phyloP scores from a whole-genome alignment of 2,797 vertebrate species.

The Bovichtus diacanthus region DNA sequence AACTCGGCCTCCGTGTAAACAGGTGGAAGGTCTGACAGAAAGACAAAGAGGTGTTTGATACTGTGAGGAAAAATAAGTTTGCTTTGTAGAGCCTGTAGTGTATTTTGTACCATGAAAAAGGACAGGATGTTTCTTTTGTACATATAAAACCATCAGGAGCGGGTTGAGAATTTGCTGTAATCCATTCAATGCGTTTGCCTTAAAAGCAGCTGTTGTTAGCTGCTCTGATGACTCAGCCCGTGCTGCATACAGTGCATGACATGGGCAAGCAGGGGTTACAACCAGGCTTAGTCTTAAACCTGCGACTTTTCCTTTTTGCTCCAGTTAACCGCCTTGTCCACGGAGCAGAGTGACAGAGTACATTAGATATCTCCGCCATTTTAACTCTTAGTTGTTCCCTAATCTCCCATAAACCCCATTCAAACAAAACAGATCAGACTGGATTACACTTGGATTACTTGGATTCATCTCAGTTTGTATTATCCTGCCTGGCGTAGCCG shows the following conservation, averaged over 20 bases:
- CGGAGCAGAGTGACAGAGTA: slow-evolving; percentile 16
- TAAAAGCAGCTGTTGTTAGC: slow-evolving; percentile 17
- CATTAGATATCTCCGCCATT: slow-evolving; percentile 34
- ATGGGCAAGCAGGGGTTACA: slow-evolving; percentile 37
- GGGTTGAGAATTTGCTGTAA: slow-evolving; percentile 24
- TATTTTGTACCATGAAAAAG: slow-evolving; percentile 53
- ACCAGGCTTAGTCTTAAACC: slow-evolving; percentile 23
- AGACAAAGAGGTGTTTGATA: slow-evolving; percentile 32
- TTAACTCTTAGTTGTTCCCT: slow-evolving; percentile 58
- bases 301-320: slow-evolving; percentile 28
- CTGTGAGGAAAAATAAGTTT: slow-evolving; percentile 7
- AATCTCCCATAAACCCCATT: slow-evolving; percentile 61
- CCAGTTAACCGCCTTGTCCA: slow-evolving; percentile 30
- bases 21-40: slow-evolving; percentile 42
- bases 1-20: slow-evolving; percentile 46
- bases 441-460: slow-evolving; percentile 73
- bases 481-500: slow-evolving; percentile 31
- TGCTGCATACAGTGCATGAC: background rate
- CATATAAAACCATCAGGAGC: slow-evolving; percentile 37
- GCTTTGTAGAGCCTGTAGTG: slow-evolving; percentile 54
- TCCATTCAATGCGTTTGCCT: slow-evolving; percentile 16
- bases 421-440: slow-evolving; percentile 68
- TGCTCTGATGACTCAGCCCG: slow-evolving; percentile 22
- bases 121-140: slow-evolving; percentile 24
- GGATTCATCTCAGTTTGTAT: slow-evolving; percentile 58